Evolutionary conservation across 2,888 invertebrate species (phyloP), one percentile per base, ranked within the genome.

Genomic region (Petrolisthes manimaculis): DNA sequence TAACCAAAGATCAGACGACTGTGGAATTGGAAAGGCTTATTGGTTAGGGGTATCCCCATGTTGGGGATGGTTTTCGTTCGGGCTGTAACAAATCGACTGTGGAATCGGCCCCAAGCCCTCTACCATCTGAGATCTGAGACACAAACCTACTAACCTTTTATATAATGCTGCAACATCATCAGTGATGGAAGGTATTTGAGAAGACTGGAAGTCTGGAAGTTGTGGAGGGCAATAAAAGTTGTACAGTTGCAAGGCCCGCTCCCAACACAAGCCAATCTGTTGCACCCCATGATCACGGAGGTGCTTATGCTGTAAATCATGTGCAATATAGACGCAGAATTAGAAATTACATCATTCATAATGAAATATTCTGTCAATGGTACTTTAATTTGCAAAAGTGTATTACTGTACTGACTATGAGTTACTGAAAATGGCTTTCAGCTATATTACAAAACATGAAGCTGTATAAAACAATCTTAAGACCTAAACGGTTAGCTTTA

Each of bases 161-260:
- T 97, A 95, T 61, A 97, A 93, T 91, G 94, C 94, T 92, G 97
- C 96, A 67, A 96, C 96, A 92, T 98, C 98, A 0, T 95, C 93
- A n/a, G 96, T 95, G n/a, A 98, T 96, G 0, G 96, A 96, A 67
- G 95, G 95, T 12, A 95, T 94, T 91, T 95, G 95, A 90, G 95
- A 95, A 93, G 92, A 92, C 78, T 94, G 94, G 92, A 93, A 94
- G 91, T 93, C 93, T 53, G 94, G 94, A 77, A 94, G 89, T 53
- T 88, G 88, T 12, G 78, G 55, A 5, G 92, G 92, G 14, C 88
- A 86, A 89, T 91, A 92, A 91, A 90, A 91, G 79, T 89, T 88
- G 86, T 88, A 96, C 18, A 97, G 92, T 92, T 96, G 95, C 92
- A 96, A 95, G 0, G 96, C 96, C 91, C 95, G 94, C 87, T 95